phyloP scores from a whole-genome alignment of 2,797 vertebrate genomes.

The Kryptolebias ocellatus region DNA sequence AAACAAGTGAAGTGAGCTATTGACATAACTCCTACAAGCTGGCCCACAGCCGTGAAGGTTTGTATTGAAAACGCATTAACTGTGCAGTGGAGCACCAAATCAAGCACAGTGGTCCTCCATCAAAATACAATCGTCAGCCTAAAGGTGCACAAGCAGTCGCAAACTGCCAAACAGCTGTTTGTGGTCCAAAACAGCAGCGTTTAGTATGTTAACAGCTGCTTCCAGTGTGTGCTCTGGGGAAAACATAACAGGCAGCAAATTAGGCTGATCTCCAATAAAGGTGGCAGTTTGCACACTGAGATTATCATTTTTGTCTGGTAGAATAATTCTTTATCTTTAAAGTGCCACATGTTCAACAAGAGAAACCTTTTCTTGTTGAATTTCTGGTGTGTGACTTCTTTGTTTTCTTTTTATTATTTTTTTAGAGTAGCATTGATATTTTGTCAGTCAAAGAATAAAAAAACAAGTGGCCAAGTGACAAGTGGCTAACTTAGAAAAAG shows the following conservation, averaged over 20 bases:
- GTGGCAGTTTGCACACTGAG: constrained; percentile 22
- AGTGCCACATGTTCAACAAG: constrained; percentile 3
- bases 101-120: constrained; percentile 53
- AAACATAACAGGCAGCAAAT: constrained; percentile 37
- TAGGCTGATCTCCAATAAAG: constrained; percentile 27
- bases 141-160: constrained; percentile 29
- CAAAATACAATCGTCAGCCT: constrained; percentile 45
- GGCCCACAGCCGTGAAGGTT: constrained; percentile 42
- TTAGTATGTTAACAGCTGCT: constrained; percentile 51
- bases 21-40: constrained; percentile 53
- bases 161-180: constrained; percentile 45
- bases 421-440: background rate
- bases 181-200: constrained; percentile 27
- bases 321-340: constrained; percentile 9
- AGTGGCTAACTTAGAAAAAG: no score
- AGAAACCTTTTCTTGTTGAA: background rate
- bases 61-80: constrained; percentile 57
- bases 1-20: constrained; percentile 51
- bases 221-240: constrained; percentile 23
- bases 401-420: background rate
- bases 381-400: background rate
- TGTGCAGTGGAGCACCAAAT: constrained; percentile 45
- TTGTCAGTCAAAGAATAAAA: no score
- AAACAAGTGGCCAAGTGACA: no score
- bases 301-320: constrained; percentile 11